Conservation (phyloP, 2,113 vertebrate genomes). For the Regulus satrapa region DNA sequence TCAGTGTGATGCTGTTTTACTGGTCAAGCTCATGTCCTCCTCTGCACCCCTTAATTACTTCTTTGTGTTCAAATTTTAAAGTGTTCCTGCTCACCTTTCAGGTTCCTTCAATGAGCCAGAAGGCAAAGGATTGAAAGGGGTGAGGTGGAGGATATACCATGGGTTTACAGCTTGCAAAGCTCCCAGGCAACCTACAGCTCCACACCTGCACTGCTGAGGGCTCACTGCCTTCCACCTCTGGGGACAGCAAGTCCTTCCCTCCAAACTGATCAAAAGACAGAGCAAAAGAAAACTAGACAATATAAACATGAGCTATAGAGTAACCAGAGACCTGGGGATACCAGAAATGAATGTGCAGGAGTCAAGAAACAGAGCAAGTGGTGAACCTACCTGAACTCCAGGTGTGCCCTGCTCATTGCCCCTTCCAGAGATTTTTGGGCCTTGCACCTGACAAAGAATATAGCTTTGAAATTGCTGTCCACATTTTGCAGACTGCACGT, state of each 20-base stretch:
- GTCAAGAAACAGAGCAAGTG: not conserved
- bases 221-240: not conserved
- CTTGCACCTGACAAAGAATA: not conserved
- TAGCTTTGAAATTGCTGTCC: not conserved
- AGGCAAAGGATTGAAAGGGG: not conserved
- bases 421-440: not conserved
- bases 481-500: accelerated
- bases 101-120: not conserved
- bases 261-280: not conserved
- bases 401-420: not conserved
- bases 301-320: too few species aligned
- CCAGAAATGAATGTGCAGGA: accelerated
- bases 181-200: not conserved
- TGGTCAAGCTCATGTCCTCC: not conserved
- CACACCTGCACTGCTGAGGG: not conserved
- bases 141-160: not conserved
- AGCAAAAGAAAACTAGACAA: not conserved
- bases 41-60: not conserved
- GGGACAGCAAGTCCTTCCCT: not conserved
- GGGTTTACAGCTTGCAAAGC: not conserved
- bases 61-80: not conserved
- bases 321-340: not conserved
- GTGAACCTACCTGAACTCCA: not conserved
- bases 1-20: not conserved
- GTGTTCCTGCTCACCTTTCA: not conserved